A percentile compares a stretch with the other conserved stretches of the same genome.
These are phyloP conservation scores for Carduelis carduelis DNA, from an alignment of 2,797 vertebrate species.

Conservation along the genomic window DNA sequence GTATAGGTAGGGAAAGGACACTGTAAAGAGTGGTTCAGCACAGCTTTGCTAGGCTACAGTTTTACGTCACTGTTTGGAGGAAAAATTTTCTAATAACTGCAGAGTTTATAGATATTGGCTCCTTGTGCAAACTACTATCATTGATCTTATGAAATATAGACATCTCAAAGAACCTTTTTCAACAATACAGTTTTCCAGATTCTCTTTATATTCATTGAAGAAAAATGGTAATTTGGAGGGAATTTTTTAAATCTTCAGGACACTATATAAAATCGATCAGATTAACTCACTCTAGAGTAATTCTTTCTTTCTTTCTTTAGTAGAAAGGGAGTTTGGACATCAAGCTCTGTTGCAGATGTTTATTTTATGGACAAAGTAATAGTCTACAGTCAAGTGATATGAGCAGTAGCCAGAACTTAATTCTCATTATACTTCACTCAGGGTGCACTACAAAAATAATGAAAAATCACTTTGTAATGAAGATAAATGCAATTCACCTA, in stretches of 20 bases:
- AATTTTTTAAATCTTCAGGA: background rate
- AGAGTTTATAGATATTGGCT: background rate
- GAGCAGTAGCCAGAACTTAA: background rate
- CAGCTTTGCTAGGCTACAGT: background rate
- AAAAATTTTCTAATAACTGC: background rate
- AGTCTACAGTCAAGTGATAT: background rate
- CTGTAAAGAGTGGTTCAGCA: background rate
- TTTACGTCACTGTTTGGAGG: background rate
- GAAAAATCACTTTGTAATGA: background rate
- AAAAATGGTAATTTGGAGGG: background rate
- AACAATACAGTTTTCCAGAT: background rate
- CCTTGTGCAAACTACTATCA: background rate
- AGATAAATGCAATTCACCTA: background rate
- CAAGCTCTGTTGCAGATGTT: background rate
- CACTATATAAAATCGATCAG: background rate
- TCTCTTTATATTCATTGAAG: background rate
- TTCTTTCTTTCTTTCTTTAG: background rate
- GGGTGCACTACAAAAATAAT: background rate
- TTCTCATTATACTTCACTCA: background rate
- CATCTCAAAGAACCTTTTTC: background rate
- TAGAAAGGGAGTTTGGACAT: background rate
- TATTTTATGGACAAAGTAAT: background rate
- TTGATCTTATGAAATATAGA: background rate
- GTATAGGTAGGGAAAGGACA: background rate
- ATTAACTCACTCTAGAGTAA: background rate